phyloP scores from a whole-genome alignment of 1,140 invertebrate genomes.

The Drosophila prosaltans region DNA sequence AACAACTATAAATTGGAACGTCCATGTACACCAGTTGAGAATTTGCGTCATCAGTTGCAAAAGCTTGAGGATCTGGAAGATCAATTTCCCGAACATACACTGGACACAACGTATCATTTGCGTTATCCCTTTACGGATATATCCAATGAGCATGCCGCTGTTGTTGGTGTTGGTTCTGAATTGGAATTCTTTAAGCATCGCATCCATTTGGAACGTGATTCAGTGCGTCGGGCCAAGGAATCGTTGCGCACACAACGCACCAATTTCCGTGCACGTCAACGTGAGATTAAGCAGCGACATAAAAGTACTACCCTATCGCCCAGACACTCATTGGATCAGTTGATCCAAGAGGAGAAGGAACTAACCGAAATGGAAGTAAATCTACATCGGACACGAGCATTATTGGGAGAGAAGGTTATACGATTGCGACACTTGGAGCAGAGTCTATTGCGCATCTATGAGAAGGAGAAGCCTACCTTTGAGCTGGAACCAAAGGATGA shows the following conservation, averaged over 20 bases:
- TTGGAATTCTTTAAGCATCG: conserved; percentile 91
- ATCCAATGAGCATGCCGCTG: conserved; percentile 76
- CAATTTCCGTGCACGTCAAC: conserved; percentile 71
- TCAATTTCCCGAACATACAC: conserved; percentile 88
- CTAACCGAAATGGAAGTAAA: conserved; percentile 91
- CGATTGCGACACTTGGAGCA: conserved; percentile 90
- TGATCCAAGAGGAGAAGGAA: conserved; percentile 89
- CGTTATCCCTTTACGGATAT: conserved; percentile 90
- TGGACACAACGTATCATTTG: conserved; percentile 89
- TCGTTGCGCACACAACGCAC: conserved; percentile 84
- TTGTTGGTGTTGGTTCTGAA: conserved; percentile 85
- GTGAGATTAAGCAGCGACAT: conserved; percentile 73
- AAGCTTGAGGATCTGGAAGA: conserved; percentile 92
- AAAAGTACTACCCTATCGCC: conserved; percentile 66
- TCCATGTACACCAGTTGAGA: conserved; percentile 89
- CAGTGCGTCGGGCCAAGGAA: conserved; percentile 89
- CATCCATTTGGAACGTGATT: conserved; percentile 90
- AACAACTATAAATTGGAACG: conserved; percentile 71
- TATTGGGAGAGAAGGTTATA: conserved; percentile 91
- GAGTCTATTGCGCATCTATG: conserved; percentile 86
- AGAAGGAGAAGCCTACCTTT: conserved; percentile 77
- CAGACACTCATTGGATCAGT: conserved; percentile 86
- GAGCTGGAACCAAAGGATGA: conserved; percentile 84
- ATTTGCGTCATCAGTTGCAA: conserved; percentile 89
- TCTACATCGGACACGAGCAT: conserved; percentile 89